Evolutionary conservation across 2,888 invertebrate species (phyloP).

Genomic region (Tetragonisca angustula): DNA sequence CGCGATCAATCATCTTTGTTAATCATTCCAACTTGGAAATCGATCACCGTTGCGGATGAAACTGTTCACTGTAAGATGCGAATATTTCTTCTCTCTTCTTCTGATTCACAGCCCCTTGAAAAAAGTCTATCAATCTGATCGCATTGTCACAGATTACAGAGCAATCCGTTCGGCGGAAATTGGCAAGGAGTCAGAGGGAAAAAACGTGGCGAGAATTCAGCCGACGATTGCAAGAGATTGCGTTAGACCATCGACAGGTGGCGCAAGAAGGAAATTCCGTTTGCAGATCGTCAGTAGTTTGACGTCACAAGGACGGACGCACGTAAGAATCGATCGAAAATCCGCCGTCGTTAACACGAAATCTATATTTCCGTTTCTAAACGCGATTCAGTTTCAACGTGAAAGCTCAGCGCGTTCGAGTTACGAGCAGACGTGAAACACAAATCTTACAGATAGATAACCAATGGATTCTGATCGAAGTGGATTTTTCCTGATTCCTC

Average conservation of each 20-base stretch:
- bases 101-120: conserved; percentile 31
- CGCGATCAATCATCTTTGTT: background rate
- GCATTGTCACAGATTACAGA: conserved; percentile 16
- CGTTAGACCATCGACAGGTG: conserved; percentile 29
- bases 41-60: too few species aligned
- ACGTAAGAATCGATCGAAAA: conserved; percentile 28
- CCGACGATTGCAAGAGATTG: conserved; percentile 33
- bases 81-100: conserved; percentile 33
- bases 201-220: conserved; percentile 13
- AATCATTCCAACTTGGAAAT: background rate
- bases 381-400: background rate
- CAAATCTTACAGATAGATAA: background rate
- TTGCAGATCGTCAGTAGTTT: conserved; percentile 36
- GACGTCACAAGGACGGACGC: conserved; percentile 51
- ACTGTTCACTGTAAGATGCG: background rate
- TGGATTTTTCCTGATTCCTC: background rate
- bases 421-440: background rate
- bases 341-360: background rate
- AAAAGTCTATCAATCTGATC: conserved; percentile 15
- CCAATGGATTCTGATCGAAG: background rate
- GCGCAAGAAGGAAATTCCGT: conserved; percentile 38
- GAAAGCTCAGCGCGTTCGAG: background rate
- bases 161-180: conserved; percentile 6
- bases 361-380: conserved; percentile 24
- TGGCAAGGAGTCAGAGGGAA: background rate